A percentile compares a stretch with the other conserved stretches of the same genome.
Evolutionary conservation across 2,113 vertebrate species (phyloP).

Genomic region (Grantiella picta): DNA sequence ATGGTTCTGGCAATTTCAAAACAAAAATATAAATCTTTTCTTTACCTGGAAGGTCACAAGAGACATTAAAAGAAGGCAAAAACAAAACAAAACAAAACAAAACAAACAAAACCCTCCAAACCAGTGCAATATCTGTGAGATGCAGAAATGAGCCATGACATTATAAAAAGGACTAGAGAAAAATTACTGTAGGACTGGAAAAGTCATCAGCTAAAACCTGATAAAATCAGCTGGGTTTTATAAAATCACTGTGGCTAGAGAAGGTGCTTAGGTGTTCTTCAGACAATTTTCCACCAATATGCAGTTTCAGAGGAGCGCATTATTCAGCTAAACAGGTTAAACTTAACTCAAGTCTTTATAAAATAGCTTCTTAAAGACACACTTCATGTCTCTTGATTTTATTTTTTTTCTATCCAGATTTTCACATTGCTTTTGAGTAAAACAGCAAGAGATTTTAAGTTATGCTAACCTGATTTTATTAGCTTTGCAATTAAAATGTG

Average conservation of each 20-base stretch:
- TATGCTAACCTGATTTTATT: background rate
- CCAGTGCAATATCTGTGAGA: background rate
- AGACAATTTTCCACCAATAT: background rate
- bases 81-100: background rate
- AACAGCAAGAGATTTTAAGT: background rate
- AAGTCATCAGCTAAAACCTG: background rate
- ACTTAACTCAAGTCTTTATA: background rate
- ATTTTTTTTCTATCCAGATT: background rate
- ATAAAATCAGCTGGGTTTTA: background rate
- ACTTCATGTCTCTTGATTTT: background rate
- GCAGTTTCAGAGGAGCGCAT: background rate
- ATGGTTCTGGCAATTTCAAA: background rate
- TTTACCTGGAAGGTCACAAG: background rate
- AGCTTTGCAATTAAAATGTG: background rate
- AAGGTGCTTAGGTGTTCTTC: background rate
- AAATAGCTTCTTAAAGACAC: background rate
- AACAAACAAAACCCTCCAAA: too few species aligned
- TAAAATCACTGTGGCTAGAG: background rate
- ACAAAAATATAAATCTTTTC: background rate
- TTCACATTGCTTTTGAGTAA: background rate
- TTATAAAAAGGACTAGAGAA: background rate
- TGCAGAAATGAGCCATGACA: background rate
- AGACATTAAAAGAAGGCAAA: background rate
- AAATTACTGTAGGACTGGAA: background rate
- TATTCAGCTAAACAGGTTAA: background rate